Conservation (phyloP, 2,797 vertebrate species). For the Hafferia zeledoni region DNA sequence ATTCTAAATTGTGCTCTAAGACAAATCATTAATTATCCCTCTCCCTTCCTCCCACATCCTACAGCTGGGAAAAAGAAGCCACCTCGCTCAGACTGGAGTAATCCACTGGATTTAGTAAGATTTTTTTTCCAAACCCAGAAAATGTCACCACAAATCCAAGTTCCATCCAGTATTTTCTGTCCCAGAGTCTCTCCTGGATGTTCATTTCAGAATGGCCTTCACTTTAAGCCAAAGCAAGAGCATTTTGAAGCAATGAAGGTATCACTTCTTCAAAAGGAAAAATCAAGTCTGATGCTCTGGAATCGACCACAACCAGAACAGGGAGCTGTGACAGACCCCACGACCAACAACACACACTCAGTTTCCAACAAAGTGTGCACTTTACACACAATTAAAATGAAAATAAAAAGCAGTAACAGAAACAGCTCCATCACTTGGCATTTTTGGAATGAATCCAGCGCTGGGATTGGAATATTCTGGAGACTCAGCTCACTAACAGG, state of each 20-base stretch:
- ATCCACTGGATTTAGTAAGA: conserved; percentile 15
- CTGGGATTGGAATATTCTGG: neutral
- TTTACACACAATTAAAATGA: neutral
- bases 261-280: neutral
- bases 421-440: neutral
- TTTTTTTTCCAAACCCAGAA: neutral
- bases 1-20: neutral
- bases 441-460: neutral
- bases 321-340: neutral
- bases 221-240: conserved; percentile 9
- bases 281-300: neutral
- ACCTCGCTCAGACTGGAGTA: neutral
- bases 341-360: neutral
- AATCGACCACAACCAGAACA: neutral
- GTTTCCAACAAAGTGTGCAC: neutral
- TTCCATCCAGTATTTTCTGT: neutral
- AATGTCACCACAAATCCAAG: neutral
- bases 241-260: neutral
- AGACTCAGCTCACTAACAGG: neutral
- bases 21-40: neutral
- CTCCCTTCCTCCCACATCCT: neutral
- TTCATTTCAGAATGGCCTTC: neutral
- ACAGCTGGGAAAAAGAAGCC: neutral
- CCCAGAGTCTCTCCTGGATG: neutral
- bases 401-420: neutral